phyloP scores from a whole-genome alignment of 2,797 vertebrate genomes.

The Catamblyrhynchus diadema region DNA sequence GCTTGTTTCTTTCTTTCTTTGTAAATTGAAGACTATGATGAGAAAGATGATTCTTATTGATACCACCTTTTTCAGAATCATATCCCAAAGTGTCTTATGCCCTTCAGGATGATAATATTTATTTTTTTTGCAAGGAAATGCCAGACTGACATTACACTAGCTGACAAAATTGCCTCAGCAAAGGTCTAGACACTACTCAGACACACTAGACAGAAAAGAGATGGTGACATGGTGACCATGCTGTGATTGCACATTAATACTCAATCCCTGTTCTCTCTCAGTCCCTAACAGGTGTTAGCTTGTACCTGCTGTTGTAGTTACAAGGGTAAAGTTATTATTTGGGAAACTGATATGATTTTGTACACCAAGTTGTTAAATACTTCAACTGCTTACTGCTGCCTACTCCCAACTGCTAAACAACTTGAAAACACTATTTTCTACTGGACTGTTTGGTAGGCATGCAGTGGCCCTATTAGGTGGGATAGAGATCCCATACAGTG shows the following conservation, averaged over 20 bases:
- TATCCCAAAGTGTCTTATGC: neutral
- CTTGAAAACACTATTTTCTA: neutral
- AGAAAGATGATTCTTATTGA: neutral
- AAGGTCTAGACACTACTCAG: neutral
- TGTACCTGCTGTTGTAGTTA: neutral
- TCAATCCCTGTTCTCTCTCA: neutral
- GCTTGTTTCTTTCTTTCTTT: neutral
- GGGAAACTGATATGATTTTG: neutral
- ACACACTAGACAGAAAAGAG: neutral
- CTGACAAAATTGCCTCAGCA: neutral
- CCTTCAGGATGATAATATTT: neutral
- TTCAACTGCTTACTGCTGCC: neutral
- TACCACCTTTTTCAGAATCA: neutral
- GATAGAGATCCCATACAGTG: accelerated
- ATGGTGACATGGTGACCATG: neutral
- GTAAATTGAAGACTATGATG: neutral
- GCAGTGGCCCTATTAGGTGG: neutral
- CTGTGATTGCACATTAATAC: neutral
- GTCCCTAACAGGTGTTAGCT: neutral
- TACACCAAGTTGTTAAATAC: neutral
- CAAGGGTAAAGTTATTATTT: neutral
- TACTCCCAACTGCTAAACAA: neutral
- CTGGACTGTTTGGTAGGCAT: neutral
- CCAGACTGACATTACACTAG: neutral
- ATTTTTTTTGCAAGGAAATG: neutral